These are phyloP conservation scores for Heliothis peltigera DNA, from an alignment of 2,888 invertebrate species.

Conservation along the genomic window DNA sequence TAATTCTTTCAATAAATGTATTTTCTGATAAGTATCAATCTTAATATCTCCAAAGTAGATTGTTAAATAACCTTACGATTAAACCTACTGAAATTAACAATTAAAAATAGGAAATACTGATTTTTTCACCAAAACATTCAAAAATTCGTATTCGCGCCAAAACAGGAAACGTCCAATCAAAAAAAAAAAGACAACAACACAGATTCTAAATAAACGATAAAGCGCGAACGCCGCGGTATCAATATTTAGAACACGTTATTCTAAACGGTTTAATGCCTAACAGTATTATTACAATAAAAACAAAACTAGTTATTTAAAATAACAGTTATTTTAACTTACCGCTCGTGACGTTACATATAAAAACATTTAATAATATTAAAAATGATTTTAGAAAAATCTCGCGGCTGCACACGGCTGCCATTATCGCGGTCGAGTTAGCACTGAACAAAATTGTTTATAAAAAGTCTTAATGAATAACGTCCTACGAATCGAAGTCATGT, in stretches of 20 bases:
- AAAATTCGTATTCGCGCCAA: conserved; percentile 6
- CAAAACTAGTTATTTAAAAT: not conserved
- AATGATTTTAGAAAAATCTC: conserved; percentile 4
- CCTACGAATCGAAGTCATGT: conserved; percentile 7
- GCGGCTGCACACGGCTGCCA: conserved; percentile 24
- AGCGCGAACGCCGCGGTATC: not conserved
- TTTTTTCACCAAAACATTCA: not conserved
- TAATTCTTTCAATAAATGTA: too few relatives aligned
- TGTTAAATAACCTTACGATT: too few relatives aligned
- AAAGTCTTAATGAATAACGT: conserved; percentile 7
- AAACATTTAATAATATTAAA: conserved; percentile 28
- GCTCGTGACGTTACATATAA: conserved; percentile 18
- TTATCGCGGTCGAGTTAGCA: conserved; percentile 11
- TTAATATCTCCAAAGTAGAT: too few relatives aligned
- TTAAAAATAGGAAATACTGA: not conserved
- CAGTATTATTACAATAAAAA: not conserved
- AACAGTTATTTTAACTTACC: conserved; percentile 38
- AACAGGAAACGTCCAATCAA: conserved; percentile 8
- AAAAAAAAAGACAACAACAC: not conserved
- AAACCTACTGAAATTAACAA: too few relatives aligned
- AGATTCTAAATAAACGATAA: not conserved
- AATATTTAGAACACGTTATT: not conserved
- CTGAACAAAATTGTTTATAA: conserved; percentile 25
- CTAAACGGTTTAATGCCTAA: not conserved
- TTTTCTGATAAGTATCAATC: too few relatives aligned